Evolutionary conservation across 1,140 invertebrate species (phyloP).

Genomic region (Pissodes strobi): DNA sequence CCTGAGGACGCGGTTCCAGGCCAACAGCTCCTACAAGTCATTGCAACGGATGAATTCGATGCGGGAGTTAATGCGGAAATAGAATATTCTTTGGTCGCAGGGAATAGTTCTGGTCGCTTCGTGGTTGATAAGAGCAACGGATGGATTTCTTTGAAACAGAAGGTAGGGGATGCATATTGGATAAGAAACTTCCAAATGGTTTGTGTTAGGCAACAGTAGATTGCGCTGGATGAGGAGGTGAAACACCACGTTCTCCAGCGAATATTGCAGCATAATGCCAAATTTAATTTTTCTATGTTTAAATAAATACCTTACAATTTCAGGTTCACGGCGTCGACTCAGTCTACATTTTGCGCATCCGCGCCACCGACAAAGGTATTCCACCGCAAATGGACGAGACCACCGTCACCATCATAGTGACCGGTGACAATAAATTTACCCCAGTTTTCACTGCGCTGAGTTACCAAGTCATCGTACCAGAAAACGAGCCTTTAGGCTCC

Average conservation of each 20-base stretch:
- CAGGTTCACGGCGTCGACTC: conserved; percentile 62
- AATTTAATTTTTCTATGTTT: no score
- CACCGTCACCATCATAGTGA: conserved; percentile 75
- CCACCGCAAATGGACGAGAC: conserved; percentile 81
- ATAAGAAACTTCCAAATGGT: no score
- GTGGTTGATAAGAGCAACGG: conserved; percentile 74
- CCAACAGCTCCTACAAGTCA: conserved; percentile 71
- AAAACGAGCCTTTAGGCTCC: conserved; percentile 85
- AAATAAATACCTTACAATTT: no score
- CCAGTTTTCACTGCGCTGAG: conserved; percentile 83
- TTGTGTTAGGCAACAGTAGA: no score
- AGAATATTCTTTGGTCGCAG: conserved; percentile 74
- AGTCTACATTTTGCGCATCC: conserved; percentile 69
- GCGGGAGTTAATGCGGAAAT: conserved; percentile 87
- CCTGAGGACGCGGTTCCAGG: conserved; percentile 75
- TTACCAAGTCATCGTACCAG: conserved; percentile 88
- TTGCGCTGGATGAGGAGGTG: no score
- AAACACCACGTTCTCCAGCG: no score
- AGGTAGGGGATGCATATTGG: conserved; percentile 49
- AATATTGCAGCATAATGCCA: no score
- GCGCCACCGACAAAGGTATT: conserved; percentile 82
- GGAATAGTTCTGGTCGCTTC: conserved; percentile 82
- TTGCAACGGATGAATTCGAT: conserved; percentile 77
- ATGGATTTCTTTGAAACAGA: conserved; percentile 75
- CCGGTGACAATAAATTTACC: conserved; percentile 79